Conservation (phyloP, 2,797 vertebrate genomes). For the Syngnathus acus region DNA sequence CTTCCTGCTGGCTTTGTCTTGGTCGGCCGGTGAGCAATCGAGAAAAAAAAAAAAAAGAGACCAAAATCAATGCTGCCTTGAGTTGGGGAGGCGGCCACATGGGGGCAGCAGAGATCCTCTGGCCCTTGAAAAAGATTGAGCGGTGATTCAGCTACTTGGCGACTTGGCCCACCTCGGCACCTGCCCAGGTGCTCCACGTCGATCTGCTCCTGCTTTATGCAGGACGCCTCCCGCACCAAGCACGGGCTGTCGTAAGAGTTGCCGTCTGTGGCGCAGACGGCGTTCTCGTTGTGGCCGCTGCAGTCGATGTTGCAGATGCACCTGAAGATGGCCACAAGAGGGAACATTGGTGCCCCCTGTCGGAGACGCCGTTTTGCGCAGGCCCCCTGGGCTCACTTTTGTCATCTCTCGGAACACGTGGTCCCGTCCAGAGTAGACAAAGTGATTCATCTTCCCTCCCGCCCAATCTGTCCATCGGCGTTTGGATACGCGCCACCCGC, state of each 20-base stretch:
- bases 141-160: too few species aligned
- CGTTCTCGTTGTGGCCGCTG: conserved; percentile 91
- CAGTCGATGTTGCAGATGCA: conserved; percentile 97
- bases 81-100: background rate
- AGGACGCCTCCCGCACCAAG: conserved; percentile 89
- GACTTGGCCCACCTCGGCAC: conserved; percentile 73
- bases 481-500: too few species aligned
- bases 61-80: too few species aligned
- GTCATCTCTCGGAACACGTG: too few species aligned
- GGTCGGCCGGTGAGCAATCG: conserved; percentile 57
- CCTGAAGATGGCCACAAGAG: conserved; percentile 54
- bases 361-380: too few species aligned
- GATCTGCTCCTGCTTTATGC: conserved; percentile 92
- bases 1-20: conserved; percentile 84
- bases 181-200: conserved; percentile 90
- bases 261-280: conserved; percentile 89
- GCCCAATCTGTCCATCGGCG: too few species aligned
- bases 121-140: too few species aligned
- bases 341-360: background rate
- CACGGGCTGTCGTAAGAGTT: conserved; percentile 93
- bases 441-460: too few species aligned
- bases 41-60: background rate
- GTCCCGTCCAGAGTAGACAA: too few species aligned
- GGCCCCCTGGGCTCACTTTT: too few species aligned
- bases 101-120: background rate